These are phyloP conservation scores for Darevskia mixta DNA, from an alignment of 2,797 vertebrate species.

Conservation along the genomic window DNA sequence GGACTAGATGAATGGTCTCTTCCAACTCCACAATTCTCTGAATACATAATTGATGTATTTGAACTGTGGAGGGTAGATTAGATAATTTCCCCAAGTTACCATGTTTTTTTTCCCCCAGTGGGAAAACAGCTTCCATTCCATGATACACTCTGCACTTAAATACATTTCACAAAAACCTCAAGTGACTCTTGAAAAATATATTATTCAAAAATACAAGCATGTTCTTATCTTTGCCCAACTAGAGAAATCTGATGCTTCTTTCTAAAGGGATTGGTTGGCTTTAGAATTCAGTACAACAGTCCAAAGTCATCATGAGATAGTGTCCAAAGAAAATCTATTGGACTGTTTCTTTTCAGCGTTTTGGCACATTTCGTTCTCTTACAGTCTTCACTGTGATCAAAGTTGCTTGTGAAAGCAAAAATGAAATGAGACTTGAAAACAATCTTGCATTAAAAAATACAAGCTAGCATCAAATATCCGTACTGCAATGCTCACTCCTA, in stretches of 20 bases:
- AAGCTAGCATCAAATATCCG: not conserved
- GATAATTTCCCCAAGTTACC: not conserved
- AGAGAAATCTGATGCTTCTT: not conserved
- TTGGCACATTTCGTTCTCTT: not conserved
- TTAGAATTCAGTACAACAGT: not conserved
- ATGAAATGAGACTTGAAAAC: not conserved
- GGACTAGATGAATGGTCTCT: too few relatives aligned
- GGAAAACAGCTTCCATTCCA: not conserved
- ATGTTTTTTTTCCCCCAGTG: not conserved
- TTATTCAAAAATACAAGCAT: not conserved
- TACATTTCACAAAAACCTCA: constrained; percentile 6
- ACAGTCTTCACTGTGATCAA: not conserved
- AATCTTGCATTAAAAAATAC: not conserved
- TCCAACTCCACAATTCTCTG: too few relatives aligned
- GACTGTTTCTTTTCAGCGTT: not conserved
- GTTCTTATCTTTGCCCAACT: constrained; percentile 7
- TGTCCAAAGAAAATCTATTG: constrained; percentile 8
- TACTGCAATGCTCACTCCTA: not conserved
- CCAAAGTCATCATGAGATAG: not conserved
- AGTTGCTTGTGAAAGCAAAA: constrained; percentile 13
- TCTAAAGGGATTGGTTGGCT: not conserved
- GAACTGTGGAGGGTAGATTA: constrained; percentile 24
- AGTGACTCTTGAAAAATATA: constrained; percentile 5
- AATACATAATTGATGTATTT: not conserved
- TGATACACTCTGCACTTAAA: not conserved